Percentiles rank a stretch among this genome's conserved stretches.
Evolutionary conservation across 2,113 vertebrate species (phyloP).

Genomic region (Psittacara wagleri): DNA sequence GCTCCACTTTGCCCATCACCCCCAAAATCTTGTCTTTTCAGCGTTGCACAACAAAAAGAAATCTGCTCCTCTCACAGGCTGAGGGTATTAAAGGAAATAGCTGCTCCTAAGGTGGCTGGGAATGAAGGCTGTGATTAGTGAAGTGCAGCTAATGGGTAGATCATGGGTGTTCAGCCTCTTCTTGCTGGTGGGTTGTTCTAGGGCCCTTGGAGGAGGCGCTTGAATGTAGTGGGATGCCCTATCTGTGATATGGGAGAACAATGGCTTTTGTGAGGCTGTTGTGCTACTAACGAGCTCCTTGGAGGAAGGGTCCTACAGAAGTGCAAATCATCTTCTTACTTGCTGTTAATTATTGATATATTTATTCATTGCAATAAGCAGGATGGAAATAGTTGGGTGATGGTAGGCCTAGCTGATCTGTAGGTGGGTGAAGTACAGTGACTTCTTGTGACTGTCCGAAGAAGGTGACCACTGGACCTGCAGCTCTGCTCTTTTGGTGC

Average conservation of each 20-base stretch:
- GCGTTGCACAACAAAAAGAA: neutral
- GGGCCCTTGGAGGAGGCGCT: neutral
- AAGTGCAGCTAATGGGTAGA: neutral
- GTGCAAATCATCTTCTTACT: conserved; percentile 4
- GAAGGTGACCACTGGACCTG: neutral
- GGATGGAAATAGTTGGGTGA: neutral
- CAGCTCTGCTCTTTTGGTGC: neutral
- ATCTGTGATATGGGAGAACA: neutral
- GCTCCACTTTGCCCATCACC: neutral
- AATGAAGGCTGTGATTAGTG: neutral
- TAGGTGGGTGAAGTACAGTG: neutral
- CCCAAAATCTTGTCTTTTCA: neutral
- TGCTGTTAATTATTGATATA: conserved; percentile 29
- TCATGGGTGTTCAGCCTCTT: neutral
- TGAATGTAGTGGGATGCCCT: neutral
- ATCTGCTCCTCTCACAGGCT: neutral
- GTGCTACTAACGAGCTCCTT: neutral
- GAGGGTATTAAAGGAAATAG: neutral
- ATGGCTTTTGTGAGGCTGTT: neutral
- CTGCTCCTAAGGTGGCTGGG: neutral
- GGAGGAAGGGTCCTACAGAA: conserved; percentile 28
- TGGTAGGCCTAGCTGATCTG: neutral
- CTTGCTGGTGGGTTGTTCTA: neutral
- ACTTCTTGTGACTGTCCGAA: neutral
- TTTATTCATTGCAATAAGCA: neutral